Conservation (phyloP, 2,113 vertebrate species). For the Actenoides lindsayi region DNA sequence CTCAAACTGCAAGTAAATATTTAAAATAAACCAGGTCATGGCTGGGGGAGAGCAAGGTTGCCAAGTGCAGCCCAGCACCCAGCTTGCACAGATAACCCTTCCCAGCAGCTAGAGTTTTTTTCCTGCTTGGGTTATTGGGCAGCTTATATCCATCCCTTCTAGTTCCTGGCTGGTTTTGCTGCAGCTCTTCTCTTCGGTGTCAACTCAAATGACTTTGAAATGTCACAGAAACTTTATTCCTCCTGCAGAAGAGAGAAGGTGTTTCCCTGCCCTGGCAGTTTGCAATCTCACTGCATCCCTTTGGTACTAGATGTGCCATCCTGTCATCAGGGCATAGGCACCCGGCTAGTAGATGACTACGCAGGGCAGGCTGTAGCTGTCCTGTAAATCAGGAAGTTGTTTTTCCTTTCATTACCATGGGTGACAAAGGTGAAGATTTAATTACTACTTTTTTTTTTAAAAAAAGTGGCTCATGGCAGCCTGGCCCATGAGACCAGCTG, state of each 20-base stretch:
- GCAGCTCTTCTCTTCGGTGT: not conserved
- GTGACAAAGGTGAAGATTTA: not conserved
- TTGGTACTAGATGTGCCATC: not conserved
- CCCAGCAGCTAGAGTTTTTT: not conserved
- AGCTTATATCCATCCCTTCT: not conserved
- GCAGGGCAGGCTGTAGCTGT: not conserved
- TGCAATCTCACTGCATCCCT: not conserved
- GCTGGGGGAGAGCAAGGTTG: not conserved
- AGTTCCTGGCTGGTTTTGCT: not conserved
- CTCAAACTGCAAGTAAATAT: not conserved
- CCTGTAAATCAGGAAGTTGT: not conserved
- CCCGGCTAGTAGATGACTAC: not conserved
- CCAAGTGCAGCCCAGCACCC: not conserved
- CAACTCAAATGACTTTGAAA: not conserved
- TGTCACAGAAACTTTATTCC: not conserved
- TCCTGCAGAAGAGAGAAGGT: not conserved
- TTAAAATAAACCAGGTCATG: not conserved
- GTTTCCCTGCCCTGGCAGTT: not conserved
- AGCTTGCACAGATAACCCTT: not conserved
- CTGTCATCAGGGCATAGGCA: not conserved
- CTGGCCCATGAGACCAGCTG: not conserved
- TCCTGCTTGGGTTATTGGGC: not conserved
- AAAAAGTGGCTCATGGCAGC: not conserved
- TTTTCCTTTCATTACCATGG: not conserved
- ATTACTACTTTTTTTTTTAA: too few species aligned